phyloP scores from a whole-genome alignment of 2,888 invertebrate genomes.

The Agrochola circellaris region DNA sequence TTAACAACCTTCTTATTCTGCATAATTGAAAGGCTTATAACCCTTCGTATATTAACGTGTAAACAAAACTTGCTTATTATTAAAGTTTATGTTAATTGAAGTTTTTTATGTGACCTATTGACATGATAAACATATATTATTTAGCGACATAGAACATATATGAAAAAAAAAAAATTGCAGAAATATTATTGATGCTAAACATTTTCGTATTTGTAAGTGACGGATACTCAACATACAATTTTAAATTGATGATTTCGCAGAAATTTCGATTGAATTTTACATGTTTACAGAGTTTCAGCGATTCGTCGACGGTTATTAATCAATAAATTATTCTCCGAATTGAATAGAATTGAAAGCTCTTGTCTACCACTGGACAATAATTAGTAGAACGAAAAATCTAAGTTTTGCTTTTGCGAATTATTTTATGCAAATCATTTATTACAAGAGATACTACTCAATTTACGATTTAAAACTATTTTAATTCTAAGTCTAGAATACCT shows the following conservation, averaged over 20 bases:
- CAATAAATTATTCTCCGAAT: background rate
- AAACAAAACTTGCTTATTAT: background rate
- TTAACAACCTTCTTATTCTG: background rate
- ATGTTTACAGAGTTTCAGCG: background rate
- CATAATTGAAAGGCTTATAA: background rate
- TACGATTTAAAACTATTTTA: background rate
- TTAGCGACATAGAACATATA: too few species aligned
- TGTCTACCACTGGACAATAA: background rate
- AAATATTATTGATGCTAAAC: background rate
- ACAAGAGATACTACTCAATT: background rate
- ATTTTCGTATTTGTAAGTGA: background rate
- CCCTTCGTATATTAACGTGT: background rate
- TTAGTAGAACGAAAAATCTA: background rate
- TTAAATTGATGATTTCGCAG: background rate
- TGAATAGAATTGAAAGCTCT: background rate
- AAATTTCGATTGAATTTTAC: background rate
- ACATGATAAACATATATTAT: background rate
- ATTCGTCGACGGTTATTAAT: background rate
- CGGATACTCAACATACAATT: slow-evolving; percentile 2
- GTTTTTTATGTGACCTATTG: background rate
- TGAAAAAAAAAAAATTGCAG: background rate
- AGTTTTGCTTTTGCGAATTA: background rate
- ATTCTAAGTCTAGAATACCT: slow-evolving; percentile 1
- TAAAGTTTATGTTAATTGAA: background rate
- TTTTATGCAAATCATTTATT: background rate